Conservation (phyloP, 92 coral and sea anemone species). For the Zoanthus solanderi region DNA sequence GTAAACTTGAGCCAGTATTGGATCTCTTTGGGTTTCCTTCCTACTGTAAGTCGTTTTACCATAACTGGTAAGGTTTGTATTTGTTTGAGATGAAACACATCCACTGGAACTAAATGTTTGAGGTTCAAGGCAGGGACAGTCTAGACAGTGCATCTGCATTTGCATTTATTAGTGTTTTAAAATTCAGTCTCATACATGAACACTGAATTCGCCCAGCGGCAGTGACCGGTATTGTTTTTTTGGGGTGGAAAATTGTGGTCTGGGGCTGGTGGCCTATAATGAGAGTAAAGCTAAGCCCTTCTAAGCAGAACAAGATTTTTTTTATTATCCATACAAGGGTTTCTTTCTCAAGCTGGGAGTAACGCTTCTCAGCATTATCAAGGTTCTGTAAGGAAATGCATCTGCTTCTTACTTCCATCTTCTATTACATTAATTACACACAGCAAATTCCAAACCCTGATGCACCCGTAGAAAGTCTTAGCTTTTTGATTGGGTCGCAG, state of each 20-base stretch:
- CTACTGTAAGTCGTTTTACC: too few relatives aligned
- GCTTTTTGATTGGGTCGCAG: constrained; percentile 28
- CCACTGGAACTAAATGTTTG: too few relatives aligned
- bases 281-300: constrained; percentile 54
- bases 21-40: too few relatives aligned
- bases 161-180: too few relatives aligned
- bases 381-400: constrained; percentile 50
- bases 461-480: constrained; percentile 43
- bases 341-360: constrained; percentile 6
- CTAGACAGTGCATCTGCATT: too few relatives aligned
- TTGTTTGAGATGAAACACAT: too few relatives aligned
- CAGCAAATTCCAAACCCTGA: constrained; percentile 52
- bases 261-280: constrained; percentile 50
- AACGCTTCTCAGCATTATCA: constrained; percentile 22
- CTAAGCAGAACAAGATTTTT: constrained; percentile 46
- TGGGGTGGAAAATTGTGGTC: constrained; percentile 43
- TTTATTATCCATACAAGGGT: constrained; percentile 48
- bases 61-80: too few relatives aligned
- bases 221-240: constrained; percentile 16
- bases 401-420: constrained; percentile 13
- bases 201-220: too few relatives aligned
- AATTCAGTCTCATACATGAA: too few relatives aligned
- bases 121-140: too few relatives aligned
- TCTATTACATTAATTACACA: constrained; percentile 30
- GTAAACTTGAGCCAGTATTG: too few relatives aligned